Evolutionary conservation across 1,140 invertebrate species (phyloP), one percentile per base, ranked within the genome.

Genomic region (Drosophila auraria): DNA sequence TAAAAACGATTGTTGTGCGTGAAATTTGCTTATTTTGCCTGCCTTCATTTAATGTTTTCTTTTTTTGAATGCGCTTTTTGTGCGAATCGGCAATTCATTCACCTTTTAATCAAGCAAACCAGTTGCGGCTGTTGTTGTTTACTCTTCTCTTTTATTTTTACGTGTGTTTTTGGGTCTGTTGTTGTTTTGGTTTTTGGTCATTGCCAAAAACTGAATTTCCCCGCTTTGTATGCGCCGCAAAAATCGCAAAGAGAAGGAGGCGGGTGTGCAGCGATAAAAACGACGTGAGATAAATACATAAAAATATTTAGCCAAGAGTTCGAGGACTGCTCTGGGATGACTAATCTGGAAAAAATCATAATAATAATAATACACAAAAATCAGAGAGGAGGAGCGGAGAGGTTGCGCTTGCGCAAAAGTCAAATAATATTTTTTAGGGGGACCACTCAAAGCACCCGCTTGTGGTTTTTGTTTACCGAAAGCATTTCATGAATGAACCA

Each of bases 101-200:
- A 89, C 84, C 84, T 89, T 87, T 84, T 87, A 87, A 87, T 89
- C 84, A 84, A 51, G 78, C 71, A 84, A 89, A 87, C 82, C 78
- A 87, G 87, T 87, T 83, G 62, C 38, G 64, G 59, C 63, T 80
- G 44, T 63, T 58, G 45, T 58, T 75, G 47, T 80, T 81, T 45
- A 58, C 56, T 58, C 51, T 61, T 51, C 47, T 62, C 36, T n/a
- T 56, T 25, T 45, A 68, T 40, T 66, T 71, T 36, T 45, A 36
- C 47, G 23, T 49, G 42, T 51, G 61, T 36, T 81, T 71, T 44
- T 51, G 54, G 33, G n/a, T 44, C 30, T 47, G 27, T 53, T 58
- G 66, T 56, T 45, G 64, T 70, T 80, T 62, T 58, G 38, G 40
- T 56, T 75, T 79, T 69, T 64, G 60, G 64, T 58, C 44, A 78